Percentiles rank a stretch among this genome's conserved stretches.
These are phyloP conservation scores for Cremastobaeus sp. DNA, from an alignment of 2,888 invertebrate genomes.

Conservation along the genomic window DNA sequence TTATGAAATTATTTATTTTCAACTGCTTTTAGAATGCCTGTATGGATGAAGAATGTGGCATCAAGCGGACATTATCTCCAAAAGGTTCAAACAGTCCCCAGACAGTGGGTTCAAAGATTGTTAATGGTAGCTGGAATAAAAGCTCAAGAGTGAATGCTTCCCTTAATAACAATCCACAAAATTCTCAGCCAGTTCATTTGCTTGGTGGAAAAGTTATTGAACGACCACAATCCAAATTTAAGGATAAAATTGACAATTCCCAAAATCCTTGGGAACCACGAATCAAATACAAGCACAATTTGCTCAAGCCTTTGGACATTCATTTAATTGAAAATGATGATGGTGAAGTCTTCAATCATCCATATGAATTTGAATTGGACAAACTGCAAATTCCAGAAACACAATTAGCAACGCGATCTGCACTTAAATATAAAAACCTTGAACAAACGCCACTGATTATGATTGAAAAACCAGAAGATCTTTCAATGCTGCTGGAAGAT, in stretches of 20 bases:
- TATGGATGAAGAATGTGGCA: slow-evolving; percentile 84
- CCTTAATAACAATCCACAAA: slow-evolving; percentile 2
- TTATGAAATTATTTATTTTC: too few relatives aligned
- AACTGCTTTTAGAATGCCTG: slow-evolving; percentile 72
- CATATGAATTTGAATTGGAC: slow-evolving; percentile 91
- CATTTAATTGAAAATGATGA: slow-evolving; percentile 84
- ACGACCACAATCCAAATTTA: slow-evolving; percentile 91
- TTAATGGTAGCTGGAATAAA: slow-evolving; percentile 83
- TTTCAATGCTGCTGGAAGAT: slow-evolving; percentile 84
- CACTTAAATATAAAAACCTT: slow-evolving; percentile 79
- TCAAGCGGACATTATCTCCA: slow-evolving; percentile 80
- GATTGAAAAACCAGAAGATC: slow-evolving; percentile 83
- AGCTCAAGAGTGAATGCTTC: background rate
- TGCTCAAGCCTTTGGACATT: slow-evolving; percentile 87
- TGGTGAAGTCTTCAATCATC: slow-evolving; percentile 85
- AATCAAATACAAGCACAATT: slow-evolving; percentile 92
- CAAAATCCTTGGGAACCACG: slow-evolving; percentile 88
- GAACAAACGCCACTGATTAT: slow-evolving; percentile 84
- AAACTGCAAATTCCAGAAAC: slow-evolving; percentile 80
- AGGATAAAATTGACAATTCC: slow-evolving; percentile 91
- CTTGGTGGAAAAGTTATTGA: slow-evolving; percentile 86
- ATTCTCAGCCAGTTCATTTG: slow-evolving; percentile 78
- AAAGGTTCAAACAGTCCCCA: slow-evolving; percentile 79
- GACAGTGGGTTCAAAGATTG: slow-evolving; percentile 74
- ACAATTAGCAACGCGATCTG: slow-evolving; percentile 79